These are phyloP conservation scores for Oreortyx pictus DNA, from an alignment of 2,797 vertebrate species.

Conservation along the genomic window DNA sequence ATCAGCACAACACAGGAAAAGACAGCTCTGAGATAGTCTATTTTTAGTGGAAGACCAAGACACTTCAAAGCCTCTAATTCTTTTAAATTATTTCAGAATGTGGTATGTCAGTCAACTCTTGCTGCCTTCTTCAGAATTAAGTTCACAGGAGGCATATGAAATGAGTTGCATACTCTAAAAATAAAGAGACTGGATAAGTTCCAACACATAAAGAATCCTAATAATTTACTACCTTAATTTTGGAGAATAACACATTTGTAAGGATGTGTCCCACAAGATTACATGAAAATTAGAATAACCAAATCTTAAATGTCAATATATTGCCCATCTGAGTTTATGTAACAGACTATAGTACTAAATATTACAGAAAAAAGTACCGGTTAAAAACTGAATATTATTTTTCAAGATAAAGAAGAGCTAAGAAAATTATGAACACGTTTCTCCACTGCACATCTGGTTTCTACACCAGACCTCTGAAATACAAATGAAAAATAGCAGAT, in stretches of 20 bases:
- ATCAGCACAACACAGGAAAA: not conserved
- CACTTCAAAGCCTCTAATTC: not conserved
- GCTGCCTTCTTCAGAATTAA: not conserved
- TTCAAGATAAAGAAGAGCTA: not conserved
- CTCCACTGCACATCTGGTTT: not conserved
- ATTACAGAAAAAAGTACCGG: not conserved
- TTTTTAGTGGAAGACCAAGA: not conserved
- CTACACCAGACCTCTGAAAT: not conserved
- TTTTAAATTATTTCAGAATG: not conserved
- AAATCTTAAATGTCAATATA: not conserved
- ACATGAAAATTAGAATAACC: not conserved
- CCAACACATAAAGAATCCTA: not conserved
- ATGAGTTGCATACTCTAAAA: not conserved
- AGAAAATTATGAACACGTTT: not conserved
- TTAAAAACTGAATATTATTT: not conserved
- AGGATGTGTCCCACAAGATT: not conserved
- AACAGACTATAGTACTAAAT: not conserved
- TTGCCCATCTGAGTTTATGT: not conserved
- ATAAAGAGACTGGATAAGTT: not conserved
- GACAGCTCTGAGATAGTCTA: not conserved
- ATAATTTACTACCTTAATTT: not conserved
- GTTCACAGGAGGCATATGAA: not conserved
- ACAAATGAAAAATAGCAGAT: fast-evolving
- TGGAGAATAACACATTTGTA: not conserved
- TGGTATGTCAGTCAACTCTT: not conserved